A percentile compares a stretch with the other conserved stretches of the same genome.
Evolutionary conservation across 2,888 invertebrate genomes (phyloP).

Genomic region (Drosophila anceps): DNA sequence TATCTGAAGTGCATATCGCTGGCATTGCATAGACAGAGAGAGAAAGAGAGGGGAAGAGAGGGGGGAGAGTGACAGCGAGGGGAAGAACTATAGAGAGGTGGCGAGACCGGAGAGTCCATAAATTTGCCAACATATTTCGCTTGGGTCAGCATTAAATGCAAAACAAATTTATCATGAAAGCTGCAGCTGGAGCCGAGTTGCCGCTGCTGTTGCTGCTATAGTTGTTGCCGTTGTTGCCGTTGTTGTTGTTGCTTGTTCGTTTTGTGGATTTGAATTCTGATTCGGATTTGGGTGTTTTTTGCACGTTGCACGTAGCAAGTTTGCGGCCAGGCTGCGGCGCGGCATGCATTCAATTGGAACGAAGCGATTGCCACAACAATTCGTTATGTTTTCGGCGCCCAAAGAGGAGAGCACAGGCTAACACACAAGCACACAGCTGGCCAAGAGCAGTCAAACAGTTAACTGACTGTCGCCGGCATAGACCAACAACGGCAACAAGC

Average conservation of each 20-base stretch:
- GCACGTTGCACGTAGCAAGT: conserved; percentile 38
- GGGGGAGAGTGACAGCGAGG: no score
- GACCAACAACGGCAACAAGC: conserved; percentile 46
- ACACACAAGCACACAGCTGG: conserved; percentile 48
- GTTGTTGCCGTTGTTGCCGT: background rate
- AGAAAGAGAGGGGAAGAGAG: background rate
- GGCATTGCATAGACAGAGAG: background rate
- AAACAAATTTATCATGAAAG: conserved; percentile 67
- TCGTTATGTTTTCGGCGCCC: conserved; percentile 80
- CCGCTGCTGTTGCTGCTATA: background rate
- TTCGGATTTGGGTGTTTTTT: conserved; percentile 33
- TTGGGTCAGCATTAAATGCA: conserved; percentile 65
- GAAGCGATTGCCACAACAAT: conserved; percentile 83
- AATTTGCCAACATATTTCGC: conserved; percentile 64
- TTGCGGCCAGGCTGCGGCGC: conserved; percentile 59
- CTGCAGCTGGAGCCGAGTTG: conserved; percentile 29
- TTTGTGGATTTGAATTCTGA: conserved; percentile 49
- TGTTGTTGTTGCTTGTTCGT: conserved; percentile 12
- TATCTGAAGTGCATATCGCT: conserved; percentile 49
- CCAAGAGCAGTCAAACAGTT: conserved; percentile 48
- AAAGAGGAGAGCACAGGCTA: conserved; percentile 22
- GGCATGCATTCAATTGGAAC: conserved; percentile 83
- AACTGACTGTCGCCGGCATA: conserved; percentile 66
- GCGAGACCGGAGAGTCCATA: conserved; percentile 45
- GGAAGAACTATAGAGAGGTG: background rate